A percentile compares a stretch with the other conserved stretches of the same genome.
Conservation (phyloP, 1,140 invertebrate genomes). For the Ephestia elutella region DNA sequence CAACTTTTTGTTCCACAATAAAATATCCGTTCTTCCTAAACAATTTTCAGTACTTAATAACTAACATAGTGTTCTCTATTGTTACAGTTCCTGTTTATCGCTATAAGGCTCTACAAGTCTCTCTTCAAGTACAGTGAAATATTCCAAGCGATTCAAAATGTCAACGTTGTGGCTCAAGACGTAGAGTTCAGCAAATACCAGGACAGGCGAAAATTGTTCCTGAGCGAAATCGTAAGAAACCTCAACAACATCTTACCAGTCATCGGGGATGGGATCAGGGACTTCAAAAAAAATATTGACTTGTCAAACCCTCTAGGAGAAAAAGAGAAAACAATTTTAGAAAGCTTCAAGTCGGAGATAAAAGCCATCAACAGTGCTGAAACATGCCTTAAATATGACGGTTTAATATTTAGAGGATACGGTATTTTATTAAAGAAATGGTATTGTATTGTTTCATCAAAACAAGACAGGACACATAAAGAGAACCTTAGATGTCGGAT, state of each 20-base stretch:
- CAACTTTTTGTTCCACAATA: no score
- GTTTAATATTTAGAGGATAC: slow-evolving; percentile 56
- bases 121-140: slow-evolving; percentile 49
- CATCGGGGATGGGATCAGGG: not conserved
- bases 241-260: not conserved
- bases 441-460: slow-evolving; percentile 23
- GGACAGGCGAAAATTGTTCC: slow-evolving; percentile 38
- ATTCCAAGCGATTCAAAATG: slow-evolving; percentile 48
- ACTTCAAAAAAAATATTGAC: not conserved
- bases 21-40: not conserved
- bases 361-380: not conserved
- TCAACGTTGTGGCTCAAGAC: slow-evolving; percentile 43
- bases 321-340: not conserved
- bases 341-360: not conserved
- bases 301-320: not conserved
- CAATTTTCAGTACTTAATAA: not conserved
- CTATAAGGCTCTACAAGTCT: slow-evolving; percentile 58
- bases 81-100: slow-evolving; percentile 62
- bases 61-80: slow-evolving; percentile 39
- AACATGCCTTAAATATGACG: slow-evolving; percentile 50
- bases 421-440: slow-evolving; percentile 60
- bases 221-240: slow-evolving; percentile 30
- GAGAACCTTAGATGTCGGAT: not conserved
- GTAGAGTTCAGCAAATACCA: slow-evolving; percentile 50
- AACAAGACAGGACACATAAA: not conserved